These are phyloP conservation scores for Dipodomys spectabilis DNA, from an alignment of 2,113 vertebrate genomes.

Conservation along the genomic window DNA sequence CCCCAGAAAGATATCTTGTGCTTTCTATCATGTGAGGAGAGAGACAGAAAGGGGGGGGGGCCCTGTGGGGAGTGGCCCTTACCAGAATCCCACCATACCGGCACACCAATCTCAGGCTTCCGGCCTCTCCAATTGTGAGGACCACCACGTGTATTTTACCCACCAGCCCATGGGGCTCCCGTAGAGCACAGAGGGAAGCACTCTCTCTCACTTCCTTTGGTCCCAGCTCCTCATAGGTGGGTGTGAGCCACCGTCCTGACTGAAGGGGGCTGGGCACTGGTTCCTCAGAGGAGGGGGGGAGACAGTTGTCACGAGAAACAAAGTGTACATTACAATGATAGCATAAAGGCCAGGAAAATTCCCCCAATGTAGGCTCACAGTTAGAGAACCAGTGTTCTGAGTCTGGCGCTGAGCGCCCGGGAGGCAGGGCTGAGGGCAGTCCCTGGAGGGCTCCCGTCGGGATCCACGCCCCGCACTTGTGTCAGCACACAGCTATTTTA, in stretches of 20 bases:
- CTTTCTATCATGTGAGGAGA: not conserved
- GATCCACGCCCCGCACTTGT: not conserved
- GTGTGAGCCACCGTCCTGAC: not conserved
- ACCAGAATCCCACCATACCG: fast-evolving
- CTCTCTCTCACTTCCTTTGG: too few species aligned
- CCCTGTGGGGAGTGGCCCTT: not conserved
- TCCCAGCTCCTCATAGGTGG: too few species aligned
- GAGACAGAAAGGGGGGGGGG: too few species aligned
- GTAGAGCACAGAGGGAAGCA: not conserved
- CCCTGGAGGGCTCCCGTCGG: fast-evolving
- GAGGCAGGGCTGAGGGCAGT: not conserved
- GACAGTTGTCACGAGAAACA: not conserved
- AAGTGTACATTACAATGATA: fast-evolving
- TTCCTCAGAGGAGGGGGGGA: not conserved
- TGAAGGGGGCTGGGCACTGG: not conserved
- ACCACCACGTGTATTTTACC: fast-evolving
- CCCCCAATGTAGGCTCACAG: too few species aligned
- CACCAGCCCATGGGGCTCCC: fast-evolving
- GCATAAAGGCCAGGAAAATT: not conserved
- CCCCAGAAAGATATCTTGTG: not conserved
- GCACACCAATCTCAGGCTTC: not conserved
- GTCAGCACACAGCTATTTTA: not conserved
- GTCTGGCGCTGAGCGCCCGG: not conserved
- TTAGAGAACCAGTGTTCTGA: not conserved
- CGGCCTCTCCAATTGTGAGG: not conserved